phyloP scores from a whole-genome alignment of 2,797 vertebrate species.

The Calcarius lapponicus region DNA sequence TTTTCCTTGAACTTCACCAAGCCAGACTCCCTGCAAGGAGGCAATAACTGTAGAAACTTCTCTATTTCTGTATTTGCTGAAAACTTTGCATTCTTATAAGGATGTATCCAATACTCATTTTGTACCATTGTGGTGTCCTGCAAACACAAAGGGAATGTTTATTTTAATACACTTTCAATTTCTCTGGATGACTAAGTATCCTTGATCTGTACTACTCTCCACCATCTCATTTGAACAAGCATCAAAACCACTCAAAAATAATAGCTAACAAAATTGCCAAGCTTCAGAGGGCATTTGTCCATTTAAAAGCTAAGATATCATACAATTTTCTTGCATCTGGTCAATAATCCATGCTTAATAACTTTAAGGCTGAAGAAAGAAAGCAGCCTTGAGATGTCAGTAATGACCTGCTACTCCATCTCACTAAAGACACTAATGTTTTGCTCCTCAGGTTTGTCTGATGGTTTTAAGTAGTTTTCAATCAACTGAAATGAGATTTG shows the following conservation, averaged over 20 bases:
- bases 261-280: not conserved
- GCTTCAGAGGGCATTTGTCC: not conserved
- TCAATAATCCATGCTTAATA: not conserved
- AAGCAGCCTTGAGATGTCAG: not conserved
- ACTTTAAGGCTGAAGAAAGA: not conserved
- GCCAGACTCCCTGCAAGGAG: not conserved
- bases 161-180: not conserved
- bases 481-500: not conserved
- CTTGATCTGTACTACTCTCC: not conserved
- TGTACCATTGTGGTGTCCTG: not conserved
- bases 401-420: not conserved
- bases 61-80: not conserved
- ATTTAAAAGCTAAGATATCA: not conserved
- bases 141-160: not conserved
- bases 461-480: not conserved
- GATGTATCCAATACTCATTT: not conserved
- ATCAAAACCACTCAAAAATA: not conserved
- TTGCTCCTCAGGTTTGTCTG: not conserved
- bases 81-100: not conserved
- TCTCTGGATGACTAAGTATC: not conserved
- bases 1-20: conserved; percentile 23
- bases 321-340: not conserved
- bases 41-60: conserved; percentile 2
- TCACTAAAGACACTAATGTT: not conserved
- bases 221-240: not conserved